Conservation (phyloP, 2,797 vertebrate species). For the Cetoscarus ocellatus region DNA sequence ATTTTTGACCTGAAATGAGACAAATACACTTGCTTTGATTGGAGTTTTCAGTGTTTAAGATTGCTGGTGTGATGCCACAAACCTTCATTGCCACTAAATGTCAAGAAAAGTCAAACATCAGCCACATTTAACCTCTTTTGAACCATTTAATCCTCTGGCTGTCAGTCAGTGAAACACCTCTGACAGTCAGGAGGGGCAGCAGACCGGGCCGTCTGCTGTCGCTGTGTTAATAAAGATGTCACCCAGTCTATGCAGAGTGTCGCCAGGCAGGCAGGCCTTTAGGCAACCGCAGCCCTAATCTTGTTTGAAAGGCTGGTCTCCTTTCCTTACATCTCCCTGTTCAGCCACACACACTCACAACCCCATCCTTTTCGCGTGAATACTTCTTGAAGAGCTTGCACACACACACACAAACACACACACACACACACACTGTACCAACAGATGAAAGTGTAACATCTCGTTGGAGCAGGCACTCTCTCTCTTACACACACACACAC, state of each 20-base stretch:
- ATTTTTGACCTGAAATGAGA: too few relatives aligned
- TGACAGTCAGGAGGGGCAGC: constrained; percentile 42
- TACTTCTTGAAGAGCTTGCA: constrained; percentile 46
- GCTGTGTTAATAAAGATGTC: constrained; percentile 74
- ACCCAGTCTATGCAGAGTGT: constrained; percentile 66
- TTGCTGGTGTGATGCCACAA: neutral
- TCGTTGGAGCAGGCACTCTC: constrained; percentile 60
- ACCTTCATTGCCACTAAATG: constrained; percentile 11
- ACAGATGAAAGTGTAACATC: constrained; percentile 69
- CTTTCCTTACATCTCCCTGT: constrained; percentile 67
- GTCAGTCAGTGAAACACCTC: constrained; percentile 31
- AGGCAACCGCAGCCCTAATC: constrained; percentile 75
- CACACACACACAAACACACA: neutral
- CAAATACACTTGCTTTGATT: too few relatives aligned
- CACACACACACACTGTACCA: constrained; percentile 41
- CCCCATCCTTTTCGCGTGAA: constrained; percentile 46
- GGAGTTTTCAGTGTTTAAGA: neutral
- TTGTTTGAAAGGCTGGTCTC: constrained; percentile 78
- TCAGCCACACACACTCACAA: constrained; percentile 56
- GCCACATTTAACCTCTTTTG: constrained; percentile 34
- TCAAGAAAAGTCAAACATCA: constrained; percentile 20
- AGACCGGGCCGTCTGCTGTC: constrained; percentile 52
- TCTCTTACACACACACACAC: constrained; percentile 39
- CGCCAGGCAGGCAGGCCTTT: constrained; percentile 71
- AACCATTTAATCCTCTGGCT: constrained; percentile 32